Conservation (phyloP, 2,888 invertebrate species). For the Stenodema calcarata region DNA sequence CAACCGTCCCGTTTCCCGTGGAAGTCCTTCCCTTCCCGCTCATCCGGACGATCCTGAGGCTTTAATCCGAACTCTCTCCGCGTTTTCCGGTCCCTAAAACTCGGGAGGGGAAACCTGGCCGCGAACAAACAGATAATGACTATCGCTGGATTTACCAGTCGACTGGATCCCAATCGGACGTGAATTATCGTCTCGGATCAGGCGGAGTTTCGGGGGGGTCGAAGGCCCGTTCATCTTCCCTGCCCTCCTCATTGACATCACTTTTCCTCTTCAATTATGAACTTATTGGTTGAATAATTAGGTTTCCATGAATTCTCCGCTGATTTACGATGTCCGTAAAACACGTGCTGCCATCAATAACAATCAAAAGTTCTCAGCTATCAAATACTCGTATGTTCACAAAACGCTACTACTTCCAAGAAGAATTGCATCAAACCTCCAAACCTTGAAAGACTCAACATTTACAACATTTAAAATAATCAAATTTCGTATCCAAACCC, state of each 20-base stretch:
- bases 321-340: background rate
- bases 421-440: too few relatives aligned
- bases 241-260: background rate
- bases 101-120: background rate
- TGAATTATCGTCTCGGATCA: slow-evolving; percentile 30
- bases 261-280: slow-evolving; percentile 24
- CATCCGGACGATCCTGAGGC: too few relatives aligned
- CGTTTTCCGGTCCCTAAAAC: background rate
- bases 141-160: slow-evolving; percentile 34
- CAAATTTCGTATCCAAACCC: too few relatives aligned
- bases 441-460: too few relatives aligned
- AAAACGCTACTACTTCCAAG: too few relatives aligned
- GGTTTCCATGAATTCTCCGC: background rate
- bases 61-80: background rate
- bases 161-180: slow-evolving; percentile 31
- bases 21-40: background rate
- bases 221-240: slow-evolving; percentile 5
- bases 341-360: too few relatives aligned
- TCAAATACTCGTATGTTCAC: too few relatives aligned
- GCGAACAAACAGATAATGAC: slow-evolving; percentile 34
- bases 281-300: slow-evolving; percentile 10
- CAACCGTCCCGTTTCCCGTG: background rate
- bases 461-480: too few relatives aligned
- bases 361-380: too few relatives aligned
- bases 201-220: background rate